Percentiles rank a stretch among this genome's conserved stretches.
Conservation (phyloP, 2,113 vertebrate genomes). For the Callochromis pleurospilus region DNA sequence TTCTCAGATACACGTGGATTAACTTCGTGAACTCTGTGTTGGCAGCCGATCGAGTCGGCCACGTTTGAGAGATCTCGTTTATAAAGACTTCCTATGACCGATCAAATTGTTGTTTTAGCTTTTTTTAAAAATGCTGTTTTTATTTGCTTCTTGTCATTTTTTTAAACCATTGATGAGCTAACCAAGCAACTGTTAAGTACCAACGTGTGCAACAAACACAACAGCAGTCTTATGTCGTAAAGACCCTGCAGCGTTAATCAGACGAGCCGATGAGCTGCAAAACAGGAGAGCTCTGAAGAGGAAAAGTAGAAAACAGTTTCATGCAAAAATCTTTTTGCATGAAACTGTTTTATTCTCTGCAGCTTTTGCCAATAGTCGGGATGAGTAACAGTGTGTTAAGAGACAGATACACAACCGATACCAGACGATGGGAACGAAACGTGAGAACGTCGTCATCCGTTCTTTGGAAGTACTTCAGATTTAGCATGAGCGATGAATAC, state of each 20-base stretch:
- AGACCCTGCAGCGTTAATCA: background rate
- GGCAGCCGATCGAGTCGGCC: background rate
- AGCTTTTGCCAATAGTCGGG: background rate
- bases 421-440: background rate
- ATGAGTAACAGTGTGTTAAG: background rate
- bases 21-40: background rate
- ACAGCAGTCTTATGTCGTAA: background rate
- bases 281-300: rapidly evolving
- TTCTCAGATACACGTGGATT: background rate
- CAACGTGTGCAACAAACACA: rapidly evolving
- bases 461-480: background rate
- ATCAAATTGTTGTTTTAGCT: background rate
- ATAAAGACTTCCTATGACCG: background rate
- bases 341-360: rapidly evolving
- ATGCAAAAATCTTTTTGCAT: background rate
- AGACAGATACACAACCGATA: background rate
- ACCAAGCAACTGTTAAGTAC: rapidly evolving
- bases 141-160: rapidly evolving
- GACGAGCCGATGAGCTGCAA: background rate
- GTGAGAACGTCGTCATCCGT: rapidly evolving
- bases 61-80: background rate
- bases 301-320: background rate
- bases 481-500: background rate
- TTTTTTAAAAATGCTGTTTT: background rate
- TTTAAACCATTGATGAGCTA: background rate